Evolutionary conservation across 2,888 invertebrate genomes (phyloP).

Genomic region (Exocentrus adspersus): DNA sequence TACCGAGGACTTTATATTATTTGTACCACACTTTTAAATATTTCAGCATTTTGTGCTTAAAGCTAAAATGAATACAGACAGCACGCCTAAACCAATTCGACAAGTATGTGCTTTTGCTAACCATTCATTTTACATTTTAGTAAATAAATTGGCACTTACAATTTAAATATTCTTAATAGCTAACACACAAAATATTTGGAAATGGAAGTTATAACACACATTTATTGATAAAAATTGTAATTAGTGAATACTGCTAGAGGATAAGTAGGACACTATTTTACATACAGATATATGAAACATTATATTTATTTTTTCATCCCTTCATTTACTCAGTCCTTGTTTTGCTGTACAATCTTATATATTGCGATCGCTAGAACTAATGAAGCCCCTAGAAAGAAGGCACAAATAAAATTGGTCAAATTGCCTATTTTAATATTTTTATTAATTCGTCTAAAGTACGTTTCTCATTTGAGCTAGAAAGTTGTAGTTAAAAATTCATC

Average conservation of each 20-base stretch:
- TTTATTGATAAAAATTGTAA: slow-evolving; percentile 38
- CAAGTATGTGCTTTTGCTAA: slow-evolving; percentile 7
- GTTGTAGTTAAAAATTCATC: no score
- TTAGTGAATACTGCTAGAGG: slow-evolving; percentile 37
- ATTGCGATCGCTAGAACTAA: slow-evolving; percentile 35
- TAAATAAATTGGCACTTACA: slow-evolving; percentile 43
- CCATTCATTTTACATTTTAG: slow-evolving; percentile 8
- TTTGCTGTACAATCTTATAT: slow-evolving; percentile 33
- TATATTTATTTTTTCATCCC: slow-evolving; percentile 22
- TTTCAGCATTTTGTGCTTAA: slow-evolving; percentile 12
- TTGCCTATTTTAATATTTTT: slow-evolving; percentile 38
- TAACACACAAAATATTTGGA: slow-evolving; percentile 42
- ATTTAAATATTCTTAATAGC: slow-evolving; percentile 40
- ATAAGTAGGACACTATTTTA: slow-evolving; percentile 32
- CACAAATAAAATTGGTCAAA: slow-evolving; percentile 63
- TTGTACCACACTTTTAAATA: slow-evolving; percentile 13
- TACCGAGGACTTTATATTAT: no score
- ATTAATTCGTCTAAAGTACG: slow-evolving; percentile 26
- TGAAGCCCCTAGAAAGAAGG: slow-evolving; percentile 62
- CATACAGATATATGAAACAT: slow-evolving; percentile 48
- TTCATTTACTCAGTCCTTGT: slow-evolving; percentile 35
- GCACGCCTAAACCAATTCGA: slow-evolving; percentile 15
- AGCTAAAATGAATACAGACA: slow-evolving; percentile 22
- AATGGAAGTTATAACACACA: slow-evolving; percentile 46
- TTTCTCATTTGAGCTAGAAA: slow-evolving; percentile 19